Evolutionary conservation across 2,797 vertebrate genomes (phyloP).

Genomic region (Phataginus tetradactyla): DNA sequence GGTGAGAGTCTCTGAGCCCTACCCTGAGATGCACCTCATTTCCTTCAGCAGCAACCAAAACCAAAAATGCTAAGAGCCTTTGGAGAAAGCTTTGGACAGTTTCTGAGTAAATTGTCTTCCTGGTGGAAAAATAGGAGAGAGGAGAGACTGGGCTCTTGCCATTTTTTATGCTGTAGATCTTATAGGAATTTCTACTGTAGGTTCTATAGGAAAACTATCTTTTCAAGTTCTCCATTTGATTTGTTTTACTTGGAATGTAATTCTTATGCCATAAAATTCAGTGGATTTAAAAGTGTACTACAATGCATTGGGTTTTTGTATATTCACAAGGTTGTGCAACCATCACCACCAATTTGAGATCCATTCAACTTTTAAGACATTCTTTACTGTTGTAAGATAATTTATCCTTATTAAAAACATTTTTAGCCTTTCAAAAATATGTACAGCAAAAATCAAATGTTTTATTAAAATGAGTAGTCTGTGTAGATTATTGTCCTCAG

Average conservation of each 20-base stretch:
- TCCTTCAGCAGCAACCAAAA: not conserved
- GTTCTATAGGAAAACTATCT: slow-evolving; percentile 2
- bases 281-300: slow-evolving; percentile 2
- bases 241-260: slow-evolving; percentile 25
- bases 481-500: not conserved
- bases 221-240: slow-evolving; percentile 11
- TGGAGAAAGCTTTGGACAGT: not conserved
- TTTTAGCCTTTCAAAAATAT: slow-evolving; percentile 19
- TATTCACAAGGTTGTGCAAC: not conserved
- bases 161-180: not conserved
- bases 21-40: not conserved
- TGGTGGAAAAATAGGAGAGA: not conserved
- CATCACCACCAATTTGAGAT: not conserved
- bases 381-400: not conserved
- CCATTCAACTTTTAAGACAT: not conserved
- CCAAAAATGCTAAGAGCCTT: not conserved
- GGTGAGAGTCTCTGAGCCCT: not conserved
- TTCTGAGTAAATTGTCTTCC: not conserved
- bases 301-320: not conserved
- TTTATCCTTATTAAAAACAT: not conserved
- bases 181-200: not conserved
- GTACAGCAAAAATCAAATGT: not conserved
- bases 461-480: not conserved
- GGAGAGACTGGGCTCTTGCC: not conserved
- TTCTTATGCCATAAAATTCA: not conserved